phyloP scores from a whole-genome alignment of 2,888 invertebrate species.

The Apantesis nais region DNA sequence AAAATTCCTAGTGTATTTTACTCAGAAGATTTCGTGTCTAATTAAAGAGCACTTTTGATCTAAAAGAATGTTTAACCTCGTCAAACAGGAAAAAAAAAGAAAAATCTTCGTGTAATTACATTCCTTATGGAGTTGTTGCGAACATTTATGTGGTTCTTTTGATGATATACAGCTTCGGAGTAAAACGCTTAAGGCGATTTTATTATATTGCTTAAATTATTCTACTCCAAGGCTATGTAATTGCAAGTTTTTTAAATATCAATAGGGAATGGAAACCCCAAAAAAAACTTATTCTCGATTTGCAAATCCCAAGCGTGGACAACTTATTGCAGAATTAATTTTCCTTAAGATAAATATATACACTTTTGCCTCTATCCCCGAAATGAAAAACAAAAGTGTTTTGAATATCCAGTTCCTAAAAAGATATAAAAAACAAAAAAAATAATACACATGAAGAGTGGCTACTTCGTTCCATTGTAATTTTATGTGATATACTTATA shows the following conservation, averaged over 20 bases:
- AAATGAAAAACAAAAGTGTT: background rate
- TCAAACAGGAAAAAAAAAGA: conserved; percentile 24
- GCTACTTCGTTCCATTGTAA: background rate
- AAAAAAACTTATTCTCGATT: background rate
- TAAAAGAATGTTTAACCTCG: conserved; percentile 21
- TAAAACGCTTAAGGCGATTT: background rate
- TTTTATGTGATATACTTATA: background rate
- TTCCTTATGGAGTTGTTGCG: conserved; percentile 18
- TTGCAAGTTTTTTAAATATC: background rate
- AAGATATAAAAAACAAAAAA: background rate
- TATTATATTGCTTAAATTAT: conserved; percentile 1
- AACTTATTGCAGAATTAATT: background rate
- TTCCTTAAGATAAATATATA: background rate
- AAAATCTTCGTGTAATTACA: conserved; percentile 32
- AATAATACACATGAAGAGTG: background rate
- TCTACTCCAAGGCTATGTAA: background rate
- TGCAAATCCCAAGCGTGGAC: background rate
- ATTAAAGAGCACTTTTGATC: conserved; percentile 26
- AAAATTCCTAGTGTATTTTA: conserved; percentile 8
- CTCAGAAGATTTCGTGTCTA: conserved; percentile 16
- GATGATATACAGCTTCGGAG: background rate
- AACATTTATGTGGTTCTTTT: conserved; percentile 16
- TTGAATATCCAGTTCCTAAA: background rate
- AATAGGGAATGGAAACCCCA: background rate
- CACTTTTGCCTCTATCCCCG: background rate